Evolutionary conservation across 2,888 invertebrate species (phyloP), one percentile per base, ranked within the genome.

Genomic region (Amiota communis): DNA sequence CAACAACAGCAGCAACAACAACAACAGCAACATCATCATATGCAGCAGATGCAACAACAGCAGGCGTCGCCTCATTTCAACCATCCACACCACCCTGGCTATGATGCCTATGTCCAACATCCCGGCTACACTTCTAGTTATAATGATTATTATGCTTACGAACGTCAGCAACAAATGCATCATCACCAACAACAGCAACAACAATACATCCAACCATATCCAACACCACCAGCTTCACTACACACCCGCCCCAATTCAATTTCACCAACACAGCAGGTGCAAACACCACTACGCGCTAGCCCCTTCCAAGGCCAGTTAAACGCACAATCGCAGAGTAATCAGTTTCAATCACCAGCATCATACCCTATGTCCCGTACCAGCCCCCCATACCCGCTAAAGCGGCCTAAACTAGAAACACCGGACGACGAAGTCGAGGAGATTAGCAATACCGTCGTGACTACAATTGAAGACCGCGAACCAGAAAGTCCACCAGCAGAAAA

Each of bases 151-250:
- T 86, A 87, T 23, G 53, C 67, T 9, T 68, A 68, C 15, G 84
- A 87, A 51, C 78, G 85, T 2, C 86, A 86, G 46, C 82, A 85
- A 57, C 79, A 78, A 17, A 77, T 77, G 46, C 70, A 79, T 57
- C 80, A 81, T 36, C 83, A 83, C 69, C 83, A 83, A 17, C 70
- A 81, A 68, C 83, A 83, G 23, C 84, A 81, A 49, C 85, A 85
- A 48, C 82, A 82, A 56, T 80, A 82, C n/a, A 79, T 76, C 9
- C 82, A 70, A 17, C 61, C 75, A n/a, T 79, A 83, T 70, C 70
- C 79, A 53, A 71, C 82, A 69, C 23, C 74, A 72, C 9, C 75
- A 73, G 47, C 67, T 56, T 1, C 73, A 70, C n/a, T 72, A 56
- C 64, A 70, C n/a, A 47, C 71, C 23, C 73, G 72, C 13, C 75